phyloP scores from a whole-genome alignment of 2,113 vertebrate species.

The Podocnemis expansa region DNA sequence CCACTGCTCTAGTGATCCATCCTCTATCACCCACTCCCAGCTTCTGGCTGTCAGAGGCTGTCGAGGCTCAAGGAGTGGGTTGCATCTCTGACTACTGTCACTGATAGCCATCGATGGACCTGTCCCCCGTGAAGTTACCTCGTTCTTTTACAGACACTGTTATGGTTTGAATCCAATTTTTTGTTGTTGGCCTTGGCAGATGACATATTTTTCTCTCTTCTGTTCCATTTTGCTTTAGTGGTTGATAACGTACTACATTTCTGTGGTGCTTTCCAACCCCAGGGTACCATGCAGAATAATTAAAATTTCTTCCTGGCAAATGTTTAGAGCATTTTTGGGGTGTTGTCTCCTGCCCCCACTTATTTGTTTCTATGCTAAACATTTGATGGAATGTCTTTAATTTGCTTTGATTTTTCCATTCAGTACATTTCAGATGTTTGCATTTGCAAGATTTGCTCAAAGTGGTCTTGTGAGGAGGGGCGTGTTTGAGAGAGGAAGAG shows the following conservation, averaged over 20 bases:
- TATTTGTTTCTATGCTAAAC: neutral
- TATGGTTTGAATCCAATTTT: no score
- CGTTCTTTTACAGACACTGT: neutral
- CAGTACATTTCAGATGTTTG: neutral
- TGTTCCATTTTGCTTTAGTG: neutral
- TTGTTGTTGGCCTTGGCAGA: no score
- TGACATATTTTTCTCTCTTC: neutral
- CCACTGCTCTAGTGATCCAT: neutral
- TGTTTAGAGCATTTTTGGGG: neutral
- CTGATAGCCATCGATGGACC: neutral
- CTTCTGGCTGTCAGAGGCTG: neutral
- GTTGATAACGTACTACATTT: neutral
- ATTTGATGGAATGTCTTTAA: neutral
- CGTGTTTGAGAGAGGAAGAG: no score
- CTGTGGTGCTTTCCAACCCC: no score
- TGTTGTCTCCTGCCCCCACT: neutral
- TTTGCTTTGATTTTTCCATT: neutral
- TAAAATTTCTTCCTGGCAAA: neutral
- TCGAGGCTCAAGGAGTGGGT: neutral
- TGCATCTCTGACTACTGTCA: neutral
- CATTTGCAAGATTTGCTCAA: no score
- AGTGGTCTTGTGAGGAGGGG: neutral
- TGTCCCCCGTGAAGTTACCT: neutral
- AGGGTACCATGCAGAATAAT: neutral
- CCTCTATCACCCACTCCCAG: neutral